These are phyloP conservation scores for Rhabdornis inornatus DNA, from an alignment of 2,113 vertebrate genomes.

Conservation along the genomic window DNA sequence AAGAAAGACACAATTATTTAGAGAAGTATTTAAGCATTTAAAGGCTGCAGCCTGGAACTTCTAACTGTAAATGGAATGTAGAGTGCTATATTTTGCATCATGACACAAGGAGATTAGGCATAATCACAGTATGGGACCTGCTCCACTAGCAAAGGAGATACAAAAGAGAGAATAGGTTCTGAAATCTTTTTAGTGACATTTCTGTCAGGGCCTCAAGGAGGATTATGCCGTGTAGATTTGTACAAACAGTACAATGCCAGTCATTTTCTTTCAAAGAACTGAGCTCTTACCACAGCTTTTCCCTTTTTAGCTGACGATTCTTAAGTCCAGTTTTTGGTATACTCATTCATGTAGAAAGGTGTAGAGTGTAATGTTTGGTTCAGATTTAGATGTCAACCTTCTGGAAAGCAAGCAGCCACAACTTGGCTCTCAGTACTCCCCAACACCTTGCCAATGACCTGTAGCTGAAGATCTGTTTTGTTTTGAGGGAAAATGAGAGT, in stretches of 20 bases:
- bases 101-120: not conserved
- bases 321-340: not conserved
- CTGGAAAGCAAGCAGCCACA: not conserved
- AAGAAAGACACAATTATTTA: not conserved
- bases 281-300: not conserved
- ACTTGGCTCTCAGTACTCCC: not conserved
- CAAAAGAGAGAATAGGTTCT: not conserved
- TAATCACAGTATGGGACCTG: not conserved
- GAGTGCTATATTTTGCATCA: not conserved
- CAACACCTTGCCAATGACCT: not conserved
- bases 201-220: not conserved
- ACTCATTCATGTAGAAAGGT: not conserved
- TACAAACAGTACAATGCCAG: not conserved
- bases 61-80: not conserved
- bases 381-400: not conserved
- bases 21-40: not conserved
- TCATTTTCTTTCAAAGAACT: not conserved
- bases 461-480: not conserved
- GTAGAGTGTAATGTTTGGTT: not conserved
- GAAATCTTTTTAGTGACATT: not conserved
- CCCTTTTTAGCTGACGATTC: not conserved
- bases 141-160: not conserved
- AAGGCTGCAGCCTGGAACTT: not conserved
- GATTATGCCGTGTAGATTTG: not conserved
- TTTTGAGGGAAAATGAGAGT: not conserved